These are phyloP conservation scores for Spinibarbus caldwelli DNA, from an alignment of 2,797 vertebrate species.

Conservation along the genomic window DNA sequence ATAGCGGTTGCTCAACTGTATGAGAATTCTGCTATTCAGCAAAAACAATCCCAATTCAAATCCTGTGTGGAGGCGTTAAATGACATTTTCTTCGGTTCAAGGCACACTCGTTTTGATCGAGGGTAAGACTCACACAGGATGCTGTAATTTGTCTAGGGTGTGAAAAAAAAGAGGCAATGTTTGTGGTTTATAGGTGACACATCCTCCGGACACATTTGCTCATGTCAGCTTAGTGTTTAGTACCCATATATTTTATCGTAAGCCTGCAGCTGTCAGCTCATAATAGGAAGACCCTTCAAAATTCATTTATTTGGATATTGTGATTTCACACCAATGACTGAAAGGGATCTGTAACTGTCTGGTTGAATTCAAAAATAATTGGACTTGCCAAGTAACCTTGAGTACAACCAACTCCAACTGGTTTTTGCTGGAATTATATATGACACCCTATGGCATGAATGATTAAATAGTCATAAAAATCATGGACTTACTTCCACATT, in stretches of 20 bases:
- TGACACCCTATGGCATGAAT: neutral
- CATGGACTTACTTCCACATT: neutral
- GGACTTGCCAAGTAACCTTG: slow-evolving; percentile 18
- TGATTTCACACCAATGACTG: slow-evolving; percentile 19
- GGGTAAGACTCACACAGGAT: slow-evolving; percentile 17
- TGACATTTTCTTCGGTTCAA: slow-evolving; percentile 40
- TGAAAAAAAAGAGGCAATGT: slow-evolving; percentile 1
- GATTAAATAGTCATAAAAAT: neutral
- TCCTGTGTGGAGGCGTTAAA: slow-evolving; percentile 24
- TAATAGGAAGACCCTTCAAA: slow-evolving; percentile 1
- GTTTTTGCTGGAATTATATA: neutral
- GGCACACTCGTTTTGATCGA: slow-evolving; percentile 11
- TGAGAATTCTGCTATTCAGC: slow-evolving; percentile 38
- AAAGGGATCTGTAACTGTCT: neutral
- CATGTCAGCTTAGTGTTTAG: slow-evolving; percentile 10
- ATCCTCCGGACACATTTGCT: slow-evolving; percentile 18
- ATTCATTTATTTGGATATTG: slow-evolving; percentile 7
- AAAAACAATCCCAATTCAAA: slow-evolving; percentile 42
- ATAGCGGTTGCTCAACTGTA: slow-evolving; percentile 30
- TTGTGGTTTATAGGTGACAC: slow-evolving; percentile 31
- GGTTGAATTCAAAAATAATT: neutral
- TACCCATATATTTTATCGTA: slow-evolving; percentile 22
- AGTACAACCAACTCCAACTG: neutral
- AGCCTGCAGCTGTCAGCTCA: slow-evolving; percentile 20
- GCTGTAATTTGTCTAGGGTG: slow-evolving; percentile 33